Percentiles rank a stretch among this genome's conserved stretches.
phyloP scores from a whole-genome alignment of 2,888 invertebrate genomes.

The Trichogramma evanescens region DNA sequence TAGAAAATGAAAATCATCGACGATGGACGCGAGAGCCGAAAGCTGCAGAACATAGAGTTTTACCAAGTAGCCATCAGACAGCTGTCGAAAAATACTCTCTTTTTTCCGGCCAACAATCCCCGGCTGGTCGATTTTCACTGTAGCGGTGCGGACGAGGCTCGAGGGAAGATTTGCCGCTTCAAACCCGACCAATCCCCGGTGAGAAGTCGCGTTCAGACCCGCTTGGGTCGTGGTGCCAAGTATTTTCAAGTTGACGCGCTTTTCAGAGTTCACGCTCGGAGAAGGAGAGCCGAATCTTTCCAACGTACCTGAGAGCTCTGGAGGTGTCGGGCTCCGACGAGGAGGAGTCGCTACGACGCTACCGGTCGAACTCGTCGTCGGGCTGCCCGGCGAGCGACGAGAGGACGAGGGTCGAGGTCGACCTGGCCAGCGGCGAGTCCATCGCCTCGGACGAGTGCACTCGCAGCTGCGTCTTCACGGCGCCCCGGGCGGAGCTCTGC shows the following conservation, averaged over 20 bases:
- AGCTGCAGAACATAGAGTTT: conserved; percentile 53
- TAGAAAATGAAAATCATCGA: conserved; percentile 23
- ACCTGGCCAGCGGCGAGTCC: not conserved
- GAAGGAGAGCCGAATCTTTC: not conserved
- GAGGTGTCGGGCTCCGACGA: conserved; percentile 27
- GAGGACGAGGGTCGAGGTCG: not conserved
- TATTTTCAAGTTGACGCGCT: not conserved
- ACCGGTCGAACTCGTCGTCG: conserved; percentile 20
- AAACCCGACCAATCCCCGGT: not conserved
- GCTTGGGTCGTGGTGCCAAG: not conserved
- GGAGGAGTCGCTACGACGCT: conserved; percentile 24
- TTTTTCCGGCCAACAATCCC: conserved; percentile 58
- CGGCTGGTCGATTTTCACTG: conserved; percentile 37
- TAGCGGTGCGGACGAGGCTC: not conserved
- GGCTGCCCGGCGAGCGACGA: conserved; percentile 11
- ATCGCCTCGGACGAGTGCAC: not conserved
- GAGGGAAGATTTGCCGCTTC: conserved; percentile 7
- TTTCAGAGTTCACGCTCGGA: not conserved
- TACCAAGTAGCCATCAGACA: conserved; percentile 55
- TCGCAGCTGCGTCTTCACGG: conserved; percentile 54
- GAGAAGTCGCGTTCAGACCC: not conserved
- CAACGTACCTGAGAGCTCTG: conserved; percentile 5
- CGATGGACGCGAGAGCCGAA: conserved; percentile 51
- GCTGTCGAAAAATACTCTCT: conserved; percentile 52
- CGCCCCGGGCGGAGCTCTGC: conserved; percentile 55